Evolutionary conservation across 2,797 vertebrate species (phyloP).

Genomic region (Cuniculus paca): DNA sequence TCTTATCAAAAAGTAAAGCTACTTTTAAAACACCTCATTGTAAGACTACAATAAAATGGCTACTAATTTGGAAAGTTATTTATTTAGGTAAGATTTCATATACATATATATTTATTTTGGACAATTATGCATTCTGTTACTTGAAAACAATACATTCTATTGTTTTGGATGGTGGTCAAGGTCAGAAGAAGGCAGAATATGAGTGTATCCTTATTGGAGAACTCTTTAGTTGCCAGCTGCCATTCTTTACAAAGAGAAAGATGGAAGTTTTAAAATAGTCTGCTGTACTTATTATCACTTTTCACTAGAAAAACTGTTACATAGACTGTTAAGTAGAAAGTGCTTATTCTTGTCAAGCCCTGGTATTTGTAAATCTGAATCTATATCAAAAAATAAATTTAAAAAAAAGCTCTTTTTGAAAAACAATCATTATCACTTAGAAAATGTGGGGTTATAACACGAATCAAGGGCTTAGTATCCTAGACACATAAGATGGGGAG

Average conservation of each 20-base stretch:
- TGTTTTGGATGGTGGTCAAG: neutral
- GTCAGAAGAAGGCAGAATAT: neutral
- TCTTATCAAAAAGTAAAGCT: neutral
- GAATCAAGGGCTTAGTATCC: neutral
- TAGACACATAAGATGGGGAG: neutral
- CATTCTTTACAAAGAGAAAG: neutral
- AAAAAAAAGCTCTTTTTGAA: neutral
- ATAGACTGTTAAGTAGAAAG: neutral
- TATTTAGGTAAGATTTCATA: neutral
- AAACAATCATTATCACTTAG: neutral
- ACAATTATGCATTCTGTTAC: neutral
- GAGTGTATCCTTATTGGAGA: neutral
- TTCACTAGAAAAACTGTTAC: neutral
- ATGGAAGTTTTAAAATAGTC: neutral
- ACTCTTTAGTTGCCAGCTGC: neutral
- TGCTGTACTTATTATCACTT: constrained; percentile 19
- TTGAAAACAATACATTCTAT: neutral
- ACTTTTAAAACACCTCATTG: neutral
- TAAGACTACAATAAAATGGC: neutral
- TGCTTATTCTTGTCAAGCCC: neutral
- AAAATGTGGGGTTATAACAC: neutral
- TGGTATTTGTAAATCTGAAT: neutral
- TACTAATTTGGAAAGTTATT: neutral
- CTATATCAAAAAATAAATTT: neutral
- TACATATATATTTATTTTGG: neutral